Percentiles rank a stretch among this genome's conserved stretches.
Conservation (phyloP, 2,888 invertebrate genomes). For the Agonum fuliginosum region DNA sequence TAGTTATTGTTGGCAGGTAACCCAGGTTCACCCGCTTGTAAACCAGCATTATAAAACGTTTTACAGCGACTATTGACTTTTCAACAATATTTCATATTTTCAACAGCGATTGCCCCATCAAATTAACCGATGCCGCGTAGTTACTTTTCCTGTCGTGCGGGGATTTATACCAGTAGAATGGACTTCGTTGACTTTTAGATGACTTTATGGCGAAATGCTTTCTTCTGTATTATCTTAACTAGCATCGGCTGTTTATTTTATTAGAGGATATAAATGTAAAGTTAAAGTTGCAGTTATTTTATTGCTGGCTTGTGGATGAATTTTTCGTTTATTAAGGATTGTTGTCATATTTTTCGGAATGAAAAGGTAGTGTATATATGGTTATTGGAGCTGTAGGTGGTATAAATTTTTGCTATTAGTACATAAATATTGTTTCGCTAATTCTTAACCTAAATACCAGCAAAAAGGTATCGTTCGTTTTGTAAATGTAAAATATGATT, state of each 20-base stretch:
- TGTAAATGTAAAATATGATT: too few species aligned
- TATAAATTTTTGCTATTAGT: constrained; percentile 11
- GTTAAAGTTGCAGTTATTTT: constrained; percentile 14
- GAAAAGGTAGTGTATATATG: constrained; percentile 17
- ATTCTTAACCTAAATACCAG: constrained; percentile 27
- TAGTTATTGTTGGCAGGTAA: constrained; percentile 33
- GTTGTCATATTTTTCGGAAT: not conserved
- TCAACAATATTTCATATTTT: constrained; percentile 62
- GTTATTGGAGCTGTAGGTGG: not conserved
- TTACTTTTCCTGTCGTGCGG: constrained; percentile 11
- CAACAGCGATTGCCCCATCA: constrained; percentile 59
- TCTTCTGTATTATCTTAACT: constrained; percentile 51
- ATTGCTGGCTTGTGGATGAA: not conserved
- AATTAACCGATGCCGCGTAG: constrained; percentile 35
- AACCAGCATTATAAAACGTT: constrained; percentile 63
- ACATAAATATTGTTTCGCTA: constrained; percentile 12
- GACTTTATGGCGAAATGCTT: constrained; percentile 55
- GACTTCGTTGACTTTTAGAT: constrained; percentile 48
- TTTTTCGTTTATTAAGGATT: constrained; percentile 4
- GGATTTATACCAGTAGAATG: not conserved
- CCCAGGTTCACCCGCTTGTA: constrained; percentile 10
- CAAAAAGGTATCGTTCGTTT: too few species aligned
- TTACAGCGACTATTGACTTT: constrained; percentile 63
- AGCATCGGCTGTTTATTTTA: constrained; percentile 13
- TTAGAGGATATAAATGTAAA: not conserved